phyloP scores from a whole-genome alignment of 2,888 invertebrate genomes.

The Callyntrura sp. region DNA sequence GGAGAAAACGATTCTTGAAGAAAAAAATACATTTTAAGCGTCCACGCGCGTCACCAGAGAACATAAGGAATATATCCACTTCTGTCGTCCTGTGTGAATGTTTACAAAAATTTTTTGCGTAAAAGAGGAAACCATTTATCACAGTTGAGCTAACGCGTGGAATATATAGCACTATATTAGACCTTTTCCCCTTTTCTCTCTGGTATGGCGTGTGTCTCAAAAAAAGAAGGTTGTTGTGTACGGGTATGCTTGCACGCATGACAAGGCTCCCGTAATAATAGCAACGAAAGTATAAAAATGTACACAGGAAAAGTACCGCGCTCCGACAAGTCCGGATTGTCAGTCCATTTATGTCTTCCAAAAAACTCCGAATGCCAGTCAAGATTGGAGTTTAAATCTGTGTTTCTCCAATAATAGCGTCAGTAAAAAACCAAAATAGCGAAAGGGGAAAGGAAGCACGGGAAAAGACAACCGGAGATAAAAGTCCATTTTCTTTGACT shows the following conservation, averaged over 20 bases:
- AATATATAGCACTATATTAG: constrained; percentile 17
- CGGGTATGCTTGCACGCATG: background rate
- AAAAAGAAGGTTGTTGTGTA: too few species aligned
- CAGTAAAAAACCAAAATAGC: background rate
- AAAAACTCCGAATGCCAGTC: background rate
- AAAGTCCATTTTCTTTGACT: background rate
- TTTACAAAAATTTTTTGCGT: constrained; percentile 46
- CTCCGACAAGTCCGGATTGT: background rate
- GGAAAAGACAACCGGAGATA: background rate
- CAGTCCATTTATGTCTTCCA: constrained; percentile 23
- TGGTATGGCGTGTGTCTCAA: background rate
- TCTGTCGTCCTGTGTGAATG: constrained; percentile 41
- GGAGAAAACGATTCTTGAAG: background rate
- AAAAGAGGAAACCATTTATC: constrained; percentile 51
- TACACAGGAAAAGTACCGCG: background rate
- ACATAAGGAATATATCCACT: constrained; percentile 15
- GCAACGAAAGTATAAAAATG: constrained; percentile 25
- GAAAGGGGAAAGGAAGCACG: background rate
- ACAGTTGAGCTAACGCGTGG: constrained; percentile 21
- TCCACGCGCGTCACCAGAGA: background rate
- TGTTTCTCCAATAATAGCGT: too few species aligned
- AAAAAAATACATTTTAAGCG: too few species aligned
- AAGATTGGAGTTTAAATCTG: constrained; percentile 48
- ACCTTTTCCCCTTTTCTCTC: background rate
- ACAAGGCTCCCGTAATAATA: too few species aligned